Percentiles rank a stretch among this genome's conserved stretches.
phyloP scores from a whole-genome alignment of 2,888 invertebrate species.

The Myopa tessellatipennis region DNA sequence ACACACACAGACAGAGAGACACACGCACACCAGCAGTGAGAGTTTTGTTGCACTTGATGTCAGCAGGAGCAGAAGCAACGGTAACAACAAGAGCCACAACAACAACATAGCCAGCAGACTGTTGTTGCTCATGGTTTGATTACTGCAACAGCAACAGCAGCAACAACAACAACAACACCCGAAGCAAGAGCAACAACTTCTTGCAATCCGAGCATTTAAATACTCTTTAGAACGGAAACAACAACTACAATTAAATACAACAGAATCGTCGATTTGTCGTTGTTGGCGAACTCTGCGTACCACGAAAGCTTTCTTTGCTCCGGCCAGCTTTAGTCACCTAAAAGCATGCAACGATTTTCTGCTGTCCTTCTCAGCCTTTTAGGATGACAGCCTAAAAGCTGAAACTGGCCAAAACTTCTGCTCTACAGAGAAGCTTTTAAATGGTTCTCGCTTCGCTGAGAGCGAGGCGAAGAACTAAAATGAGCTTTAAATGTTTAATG shows the following conservation, averaged over 20 bases:
- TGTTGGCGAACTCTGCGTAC: background rate
- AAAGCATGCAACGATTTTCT: too few species aligned
- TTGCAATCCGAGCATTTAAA: constrained; percentile 29
- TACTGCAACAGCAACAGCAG: constrained; percentile 31
- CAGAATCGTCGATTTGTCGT: background rate
- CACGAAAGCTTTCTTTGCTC: background rate
- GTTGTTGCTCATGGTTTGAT: constrained; percentile 34
- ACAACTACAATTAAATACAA: constrained; percentile 10
- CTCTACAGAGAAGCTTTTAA: too few species aligned
- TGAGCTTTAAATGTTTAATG: too few species aligned
- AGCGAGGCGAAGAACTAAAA: too few species aligned
- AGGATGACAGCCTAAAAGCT: too few species aligned
- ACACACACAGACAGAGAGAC: constrained; percentile 41
- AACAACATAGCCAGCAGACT: constrained; percentile 40
- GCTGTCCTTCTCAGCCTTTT: too few species aligned
- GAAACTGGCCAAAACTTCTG: too few species aligned
- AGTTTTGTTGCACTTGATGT: constrained; percentile 24
- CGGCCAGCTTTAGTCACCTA: too few species aligned
- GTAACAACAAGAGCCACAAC: constrained; percentile 34
- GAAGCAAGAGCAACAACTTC: constrained; percentile 22
- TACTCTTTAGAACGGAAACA: constrained; percentile 25
- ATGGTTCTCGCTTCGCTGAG: too few species aligned
- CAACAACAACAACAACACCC: constrained; percentile 35
- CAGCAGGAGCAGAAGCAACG: constrained; percentile 28
- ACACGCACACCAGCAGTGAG: constrained; percentile 34